phyloP scores from a whole-genome alignment of 2,113 vertebrate species.

The Patagioenas fasciata region DNA sequence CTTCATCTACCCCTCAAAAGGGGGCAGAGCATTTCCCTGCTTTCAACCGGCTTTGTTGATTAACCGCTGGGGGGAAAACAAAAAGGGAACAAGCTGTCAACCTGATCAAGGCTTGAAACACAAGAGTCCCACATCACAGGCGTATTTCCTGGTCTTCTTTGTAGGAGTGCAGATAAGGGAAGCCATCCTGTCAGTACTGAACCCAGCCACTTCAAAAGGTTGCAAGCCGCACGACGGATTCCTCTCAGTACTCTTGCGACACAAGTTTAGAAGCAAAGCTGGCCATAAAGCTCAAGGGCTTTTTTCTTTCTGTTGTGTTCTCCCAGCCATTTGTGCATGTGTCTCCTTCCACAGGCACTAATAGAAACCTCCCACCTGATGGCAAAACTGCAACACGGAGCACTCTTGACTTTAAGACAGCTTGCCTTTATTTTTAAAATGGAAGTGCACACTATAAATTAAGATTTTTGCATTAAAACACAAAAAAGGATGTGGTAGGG shows the following conservation, averaged over 20 bases:
- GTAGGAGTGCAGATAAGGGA: neutral
- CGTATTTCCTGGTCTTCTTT: neutral
- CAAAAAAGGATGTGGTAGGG: neutral
- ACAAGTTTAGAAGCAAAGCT: neutral
- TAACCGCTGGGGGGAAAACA: neutral
- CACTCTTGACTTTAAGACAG: neutral
- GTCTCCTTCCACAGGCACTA: neutral
- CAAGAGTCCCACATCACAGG: conserved; percentile 27
- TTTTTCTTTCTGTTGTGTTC: neutral
- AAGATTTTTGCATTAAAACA: neutral
- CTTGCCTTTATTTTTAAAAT: neutral
- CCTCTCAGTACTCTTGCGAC: neutral
- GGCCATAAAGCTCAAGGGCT: neutral
- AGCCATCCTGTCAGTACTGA: neutral
- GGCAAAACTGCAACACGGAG: neutral
- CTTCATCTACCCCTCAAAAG: neutral
- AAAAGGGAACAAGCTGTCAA: neutral
- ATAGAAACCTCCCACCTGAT: neutral
- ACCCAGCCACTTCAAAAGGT: conserved; percentile 45
- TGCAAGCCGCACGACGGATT: neutral
- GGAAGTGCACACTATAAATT: neutral
- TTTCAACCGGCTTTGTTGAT: neutral
- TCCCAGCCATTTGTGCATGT: neutral
- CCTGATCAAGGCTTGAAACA: conserved; percentile 14
- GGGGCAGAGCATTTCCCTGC: neutral